A percentile compares a stretch with the other conserved stretches of the same genome.
phyloP scores from a whole-genome alignment of 2,113 vertebrate species.

The Hypanus sabinus region DNA sequence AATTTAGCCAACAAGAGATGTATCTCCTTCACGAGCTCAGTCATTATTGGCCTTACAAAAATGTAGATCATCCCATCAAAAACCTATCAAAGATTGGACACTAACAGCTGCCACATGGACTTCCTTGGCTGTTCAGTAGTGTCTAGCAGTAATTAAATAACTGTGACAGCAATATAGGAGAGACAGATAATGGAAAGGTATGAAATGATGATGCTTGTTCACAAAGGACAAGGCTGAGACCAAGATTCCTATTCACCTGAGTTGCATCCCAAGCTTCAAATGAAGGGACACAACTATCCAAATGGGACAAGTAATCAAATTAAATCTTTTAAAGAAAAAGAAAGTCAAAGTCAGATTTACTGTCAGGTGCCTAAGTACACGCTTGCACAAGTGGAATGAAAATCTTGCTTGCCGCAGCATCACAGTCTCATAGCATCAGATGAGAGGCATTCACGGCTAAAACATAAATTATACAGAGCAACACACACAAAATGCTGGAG shows the following conservation, averaged over 20 bases:
- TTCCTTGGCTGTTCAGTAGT: background rate
- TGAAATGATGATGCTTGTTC: background rate
- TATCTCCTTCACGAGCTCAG: background rate
- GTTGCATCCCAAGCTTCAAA: background rate
- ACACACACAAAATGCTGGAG: no score
- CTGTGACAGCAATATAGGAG: background rate
- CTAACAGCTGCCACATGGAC: background rate
- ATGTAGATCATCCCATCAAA: background rate
- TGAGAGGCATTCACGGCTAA: no score
- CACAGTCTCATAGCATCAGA: no score
- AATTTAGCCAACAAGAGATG: no score
- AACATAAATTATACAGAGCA: no score
- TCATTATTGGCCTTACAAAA: background rate
- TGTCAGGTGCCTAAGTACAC: no score
- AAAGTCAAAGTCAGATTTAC: no score
- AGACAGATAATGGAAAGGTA: background rate
- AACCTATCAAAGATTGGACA: background rate
- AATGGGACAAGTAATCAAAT: background rate
- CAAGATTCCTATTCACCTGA: background rate
- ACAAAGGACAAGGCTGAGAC: background rate
- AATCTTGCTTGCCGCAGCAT: no score
- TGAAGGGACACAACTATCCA: background rate
- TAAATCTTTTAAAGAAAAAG: background rate
- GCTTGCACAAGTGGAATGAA: no score
- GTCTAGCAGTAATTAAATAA: background rate